Percentiles rank a stretch among this genome's conserved stretches.
Conservation (phyloP, 2,888 invertebrate genomes). For the Danaus chrysippus region DNA sequence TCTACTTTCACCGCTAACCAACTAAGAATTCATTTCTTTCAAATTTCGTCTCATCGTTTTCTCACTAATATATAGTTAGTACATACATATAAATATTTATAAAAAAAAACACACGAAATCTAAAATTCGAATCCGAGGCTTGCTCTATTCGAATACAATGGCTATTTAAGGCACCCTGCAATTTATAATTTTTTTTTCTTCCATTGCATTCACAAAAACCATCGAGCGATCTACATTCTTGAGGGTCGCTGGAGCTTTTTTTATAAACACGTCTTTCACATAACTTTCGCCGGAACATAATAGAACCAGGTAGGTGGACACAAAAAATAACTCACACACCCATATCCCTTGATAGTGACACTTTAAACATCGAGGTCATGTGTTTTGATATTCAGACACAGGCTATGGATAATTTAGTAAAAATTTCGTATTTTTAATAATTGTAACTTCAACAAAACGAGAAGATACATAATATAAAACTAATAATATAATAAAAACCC, state of each 20-base stretch:
- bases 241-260: constrained; percentile 56
- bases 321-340: constrained; percentile 52
- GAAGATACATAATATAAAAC: too few relatives aligned
- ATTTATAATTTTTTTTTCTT: constrained; percentile 39
- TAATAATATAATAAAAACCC: too few relatives aligned
- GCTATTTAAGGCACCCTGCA: constrained; percentile 58
- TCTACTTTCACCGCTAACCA: constrained; percentile 35
- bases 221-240: constrained; percentile 41
- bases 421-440: too few relatives aligned
- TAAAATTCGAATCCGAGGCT: constrained; percentile 33
- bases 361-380: constrained; percentile 48
- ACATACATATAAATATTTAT: constrained; percentile 10
- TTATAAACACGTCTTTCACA: constrained; percentile 64
- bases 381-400: background rate
- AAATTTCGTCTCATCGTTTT: too few relatives aligned
- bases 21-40: background rate
- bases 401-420: too few relatives aligned
- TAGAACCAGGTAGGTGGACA: constrained; percentile 62
- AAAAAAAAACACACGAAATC: constrained; percentile 11
- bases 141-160: constrained; percentile 44
- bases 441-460: too few relatives aligned
- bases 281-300: constrained; percentile 71
- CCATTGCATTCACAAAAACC: constrained; percentile 26
- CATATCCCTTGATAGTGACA: constrained; percentile 67
- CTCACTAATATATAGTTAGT: background rate